A percentile compares a stretch with the other conserved stretches of the same genome.
These are phyloP conservation scores for Sebastes steindachneri DNA, from an alignment of 2,797 vertebrate species.

Conservation along the genomic window DNA sequence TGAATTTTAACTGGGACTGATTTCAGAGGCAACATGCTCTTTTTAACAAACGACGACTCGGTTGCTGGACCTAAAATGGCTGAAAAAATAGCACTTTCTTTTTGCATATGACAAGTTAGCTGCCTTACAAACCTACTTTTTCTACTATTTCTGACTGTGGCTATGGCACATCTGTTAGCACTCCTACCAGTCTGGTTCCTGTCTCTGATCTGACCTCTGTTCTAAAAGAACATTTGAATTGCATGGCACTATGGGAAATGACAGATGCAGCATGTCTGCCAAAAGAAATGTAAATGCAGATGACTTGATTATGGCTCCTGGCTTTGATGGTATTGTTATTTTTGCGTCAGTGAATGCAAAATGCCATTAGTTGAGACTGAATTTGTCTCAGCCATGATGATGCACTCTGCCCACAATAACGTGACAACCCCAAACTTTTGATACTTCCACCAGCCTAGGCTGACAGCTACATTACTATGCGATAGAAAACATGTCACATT, in stretches of 20 bases:
- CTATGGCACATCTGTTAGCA: constrained; percentile 2
- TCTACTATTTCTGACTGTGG: neutral
- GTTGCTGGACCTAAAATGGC: constrained; percentile 23
- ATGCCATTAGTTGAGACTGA: neutral
- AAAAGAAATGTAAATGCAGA: constrained; percentile 11
- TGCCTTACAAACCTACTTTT: neutral
- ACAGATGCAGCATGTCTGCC: constrained; percentile 5
- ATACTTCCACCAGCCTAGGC: neutral
- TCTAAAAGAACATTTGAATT: constrained; percentile 24
- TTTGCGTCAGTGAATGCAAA: constrained; percentile 2
- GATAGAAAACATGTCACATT: constrained; percentile 7
- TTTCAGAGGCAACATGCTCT: constrained; percentile 50
- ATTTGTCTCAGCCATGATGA: constrained; percentile 2
- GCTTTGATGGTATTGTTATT: neutral
- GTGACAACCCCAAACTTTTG: neutral
- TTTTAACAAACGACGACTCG: constrained; percentile 39
- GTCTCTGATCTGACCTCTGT: constrained; percentile 24
- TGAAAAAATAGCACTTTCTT: constrained; percentile 20
- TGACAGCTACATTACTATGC: constrained; percentile 4
- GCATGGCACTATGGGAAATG: neutral
- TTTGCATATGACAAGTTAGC: neutral
- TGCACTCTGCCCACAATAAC: neutral
- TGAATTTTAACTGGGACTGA: constrained; percentile 51
- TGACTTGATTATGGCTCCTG: constrained; percentile 8
- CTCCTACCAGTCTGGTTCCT: constrained; percentile 5